phyloP scores from a whole-genome alignment of 2,888 invertebrate species.

The Drosophila nigritarsus region DNA sequence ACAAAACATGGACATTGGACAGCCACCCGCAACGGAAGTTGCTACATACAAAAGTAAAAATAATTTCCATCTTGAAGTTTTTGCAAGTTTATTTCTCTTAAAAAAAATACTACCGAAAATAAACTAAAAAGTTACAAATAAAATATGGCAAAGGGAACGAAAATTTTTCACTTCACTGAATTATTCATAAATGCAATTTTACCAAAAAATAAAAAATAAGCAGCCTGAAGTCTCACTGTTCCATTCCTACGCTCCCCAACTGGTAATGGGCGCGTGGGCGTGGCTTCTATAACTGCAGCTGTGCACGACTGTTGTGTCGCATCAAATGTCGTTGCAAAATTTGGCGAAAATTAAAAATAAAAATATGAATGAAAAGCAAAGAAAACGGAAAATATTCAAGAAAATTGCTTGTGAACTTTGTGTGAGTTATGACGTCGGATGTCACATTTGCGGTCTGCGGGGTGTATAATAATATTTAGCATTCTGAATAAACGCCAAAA shows the following conservation, averaged over 20 bases:
- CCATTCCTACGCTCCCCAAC: neutral
- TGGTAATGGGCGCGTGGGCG: slow-evolving; percentile 36
- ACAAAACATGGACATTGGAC: slow-evolving; percentile 55
- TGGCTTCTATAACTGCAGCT: slow-evolving; percentile 46
- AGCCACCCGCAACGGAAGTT: slow-evolving; percentile 34
- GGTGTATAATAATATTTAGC: slow-evolving; percentile 29
- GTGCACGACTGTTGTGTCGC: slow-evolving; percentile 50
- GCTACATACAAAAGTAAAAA: slow-evolving; percentile 50
- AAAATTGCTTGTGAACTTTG: slow-evolving; percentile 57
- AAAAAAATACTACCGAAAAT: slow-evolving; percentile 35
- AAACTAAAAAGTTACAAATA: slow-evolving; percentile 21
- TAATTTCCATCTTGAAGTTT: slow-evolving; percentile 52
- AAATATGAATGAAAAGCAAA: slow-evolving; percentile 20
- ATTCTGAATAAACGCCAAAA: slow-evolving; percentile 21
- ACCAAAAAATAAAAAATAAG: slow-evolving; percentile 77
- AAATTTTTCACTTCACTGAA: slow-evolving; percentile 79
- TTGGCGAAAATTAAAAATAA: slow-evolving; percentile 68
- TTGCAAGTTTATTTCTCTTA: slow-evolving; percentile 10
- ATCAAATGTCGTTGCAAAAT: slow-evolving; percentile 65
- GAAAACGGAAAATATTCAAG: slow-evolving; percentile 38
- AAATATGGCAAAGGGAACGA: slow-evolving; percentile 40
- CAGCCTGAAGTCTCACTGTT: slow-evolving; percentile 38
- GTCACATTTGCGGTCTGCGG: slow-evolving; percentile 29
- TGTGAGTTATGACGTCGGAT: slow-evolving; percentile 59
- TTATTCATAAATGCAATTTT: slow-evolving; percentile 83